Conservation (phyloP, 1,140 invertebrate genomes). For the Heliconius hewitsoni region DNA sequence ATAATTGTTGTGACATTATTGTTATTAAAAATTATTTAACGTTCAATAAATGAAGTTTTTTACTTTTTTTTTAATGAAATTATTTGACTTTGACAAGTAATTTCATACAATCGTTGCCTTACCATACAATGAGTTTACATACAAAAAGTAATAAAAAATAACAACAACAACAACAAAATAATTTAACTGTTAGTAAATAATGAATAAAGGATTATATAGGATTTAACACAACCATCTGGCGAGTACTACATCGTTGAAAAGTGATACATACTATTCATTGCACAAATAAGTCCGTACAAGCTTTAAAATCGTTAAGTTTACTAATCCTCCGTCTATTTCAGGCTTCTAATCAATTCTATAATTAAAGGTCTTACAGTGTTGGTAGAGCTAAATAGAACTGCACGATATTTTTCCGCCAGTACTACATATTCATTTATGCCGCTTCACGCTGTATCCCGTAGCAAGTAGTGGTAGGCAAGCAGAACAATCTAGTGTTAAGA, state of each 20-base stretch:
- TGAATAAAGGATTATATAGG: constrained; percentile 30
- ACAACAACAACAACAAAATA: not conserved
- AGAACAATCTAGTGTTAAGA: too few relatives aligned
- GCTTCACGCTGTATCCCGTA: too few relatives aligned
- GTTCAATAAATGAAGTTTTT: too few relatives aligned
- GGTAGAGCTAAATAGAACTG: not conserved
- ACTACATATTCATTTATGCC: not conserved
- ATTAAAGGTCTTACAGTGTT: not conserved
- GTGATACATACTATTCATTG: not conserved
- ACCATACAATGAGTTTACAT: not conserved
- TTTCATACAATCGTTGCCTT: too few relatives aligned
- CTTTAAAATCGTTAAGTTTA: constrained; percentile 5
- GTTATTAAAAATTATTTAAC: too few relatives aligned
- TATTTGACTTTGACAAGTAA: too few relatives aligned
- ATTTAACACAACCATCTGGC: constrained; percentile 62
- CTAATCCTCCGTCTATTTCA: constrained; percentile 2
- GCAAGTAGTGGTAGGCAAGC: too few relatives aligned
- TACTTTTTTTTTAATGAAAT: too few relatives aligned
- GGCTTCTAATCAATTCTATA: constrained; percentile 12
- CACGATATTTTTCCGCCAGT: constrained; percentile 6
- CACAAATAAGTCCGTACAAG: not conserved
- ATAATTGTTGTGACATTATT: too few relatives aligned
- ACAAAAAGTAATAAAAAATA: too few relatives aligned
- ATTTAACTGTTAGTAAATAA: not conserved
- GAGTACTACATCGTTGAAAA: constrained; percentile 33